Conservation (phyloP, 2,797 vertebrate species). For the Sebastes wilsoni region DNA sequence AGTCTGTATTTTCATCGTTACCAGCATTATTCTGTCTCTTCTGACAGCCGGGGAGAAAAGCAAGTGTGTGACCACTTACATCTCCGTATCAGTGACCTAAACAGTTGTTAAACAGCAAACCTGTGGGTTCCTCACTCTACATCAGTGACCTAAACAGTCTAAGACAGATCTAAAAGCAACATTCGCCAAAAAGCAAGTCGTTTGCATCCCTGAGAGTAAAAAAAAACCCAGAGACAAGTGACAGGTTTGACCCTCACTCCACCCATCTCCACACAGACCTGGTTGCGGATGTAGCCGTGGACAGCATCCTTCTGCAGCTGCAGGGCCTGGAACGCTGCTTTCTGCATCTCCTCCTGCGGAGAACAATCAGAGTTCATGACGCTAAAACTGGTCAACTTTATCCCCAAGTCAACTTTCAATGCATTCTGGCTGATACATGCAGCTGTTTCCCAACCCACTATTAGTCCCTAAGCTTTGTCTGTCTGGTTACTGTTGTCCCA, state of each 20-base stretch:
- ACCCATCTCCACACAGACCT: slow-evolving; percentile 80
- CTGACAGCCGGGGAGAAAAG: background rate
- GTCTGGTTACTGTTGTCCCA: no score
- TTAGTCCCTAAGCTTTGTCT: no score
- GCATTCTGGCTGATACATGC: background rate
- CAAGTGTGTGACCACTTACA: no score
- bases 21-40: background rate
- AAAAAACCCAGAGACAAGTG: background rate
- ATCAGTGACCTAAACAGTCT: no score
- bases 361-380: background rate
- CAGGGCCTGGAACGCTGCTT: slow-evolving; percentile 93
- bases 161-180: no score
- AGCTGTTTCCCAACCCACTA: background rate
- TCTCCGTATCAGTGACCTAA: no score
- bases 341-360: slow-evolving; percentile 93
- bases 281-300: slow-evolving; percentile 90
- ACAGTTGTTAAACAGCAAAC: no score
- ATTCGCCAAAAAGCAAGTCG: no score
- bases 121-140: no score
- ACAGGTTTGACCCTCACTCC: background rate
- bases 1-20: background rate
- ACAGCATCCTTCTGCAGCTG: slow-evolving; percentile 94
- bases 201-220: no score
- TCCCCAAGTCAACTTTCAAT: background rate
- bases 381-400: background rate